A percentile compares a stretch with the other conserved stretches of the same genome.
Evolutionary conservation across 2,888 invertebrate genomes (phyloP).

Genomic region (Rhorus exstirpatorius): DNA sequence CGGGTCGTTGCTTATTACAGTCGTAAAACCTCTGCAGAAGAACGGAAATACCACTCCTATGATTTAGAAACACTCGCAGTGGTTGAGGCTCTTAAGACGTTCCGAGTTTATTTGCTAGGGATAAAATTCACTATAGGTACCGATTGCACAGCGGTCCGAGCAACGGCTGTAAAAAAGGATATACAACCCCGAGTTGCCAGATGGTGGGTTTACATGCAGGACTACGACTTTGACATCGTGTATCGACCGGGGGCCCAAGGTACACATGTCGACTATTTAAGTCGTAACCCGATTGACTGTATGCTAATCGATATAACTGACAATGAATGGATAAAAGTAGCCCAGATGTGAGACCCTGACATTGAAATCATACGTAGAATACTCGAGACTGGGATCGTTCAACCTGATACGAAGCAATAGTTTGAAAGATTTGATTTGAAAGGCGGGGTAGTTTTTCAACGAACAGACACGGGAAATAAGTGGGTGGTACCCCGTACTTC

Average conservation of each 20-base stretch:
- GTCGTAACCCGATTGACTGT: conserved; percentile 70
- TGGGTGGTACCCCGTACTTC: conserved; percentile 79
- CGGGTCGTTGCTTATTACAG: conserved; percentile 60
- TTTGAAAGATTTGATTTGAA: conserved; percentile 66
- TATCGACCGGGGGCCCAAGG: conserved; percentile 68
- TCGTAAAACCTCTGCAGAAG: conserved; percentile 54
- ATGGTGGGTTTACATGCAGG: conserved; percentile 76
- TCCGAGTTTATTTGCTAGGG: conserved; percentile 64
- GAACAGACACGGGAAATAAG: conserved; percentile 61
- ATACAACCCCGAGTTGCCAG: conserved; percentile 77
- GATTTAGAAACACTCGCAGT: conserved; percentile 67
- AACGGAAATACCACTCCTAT: conserved; percentile 61
- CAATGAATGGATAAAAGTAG: conserved; percentile 71
- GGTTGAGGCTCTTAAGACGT: conserved; percentile 49
- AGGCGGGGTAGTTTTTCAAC: conserved; percentile 64
- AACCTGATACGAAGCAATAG: conserved; percentile 61
- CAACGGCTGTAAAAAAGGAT: conserved; percentile 76
- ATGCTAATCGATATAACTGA: conserved; percentile 62
- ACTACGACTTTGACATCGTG: conserved; percentile 67
- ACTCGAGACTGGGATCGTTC: conserved; percentile 43
- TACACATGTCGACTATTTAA: conserved; percentile 73
- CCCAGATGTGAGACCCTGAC: conserved; percentile 67
- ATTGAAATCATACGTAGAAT: conserved; percentile 65
- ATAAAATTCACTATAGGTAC: conserved; percentile 66
- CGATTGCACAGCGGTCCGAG: conserved; percentile 73